Percentiles rank a stretch among this genome's conserved stretches.
Conservation (phyloP, 1,140 invertebrate species). For the Goniozus legneri region DNA sequence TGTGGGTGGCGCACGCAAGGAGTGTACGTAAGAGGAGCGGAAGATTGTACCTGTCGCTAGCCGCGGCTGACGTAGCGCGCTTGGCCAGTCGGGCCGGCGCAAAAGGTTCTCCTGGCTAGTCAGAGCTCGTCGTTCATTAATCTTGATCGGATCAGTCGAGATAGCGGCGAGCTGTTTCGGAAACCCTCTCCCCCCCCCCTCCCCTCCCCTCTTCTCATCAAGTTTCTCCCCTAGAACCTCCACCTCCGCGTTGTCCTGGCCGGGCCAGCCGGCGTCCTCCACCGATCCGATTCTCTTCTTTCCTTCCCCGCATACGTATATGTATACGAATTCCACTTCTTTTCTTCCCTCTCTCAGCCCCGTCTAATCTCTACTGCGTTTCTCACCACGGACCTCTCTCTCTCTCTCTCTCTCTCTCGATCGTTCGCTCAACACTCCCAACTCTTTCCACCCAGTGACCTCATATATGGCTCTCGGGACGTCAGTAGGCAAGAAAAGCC, state of each 20-base stretch:
- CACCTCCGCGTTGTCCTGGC: too few species aligned
- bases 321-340: constrained; percentile 22
- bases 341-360: constrained; percentile 32
- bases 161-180: constrained; percentile 53
- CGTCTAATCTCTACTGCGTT: neutral
- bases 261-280: too few species aligned
- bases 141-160: constrained; percentile 54
- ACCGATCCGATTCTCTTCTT: constrained; percentile 22
- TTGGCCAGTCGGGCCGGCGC: constrained; percentile 40
- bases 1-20: too few species aligned
- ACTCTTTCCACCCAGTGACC: constrained; percentile 32
- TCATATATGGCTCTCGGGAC: too few species aligned
- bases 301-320: constrained; percentile 15
- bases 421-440: too few species aligned
- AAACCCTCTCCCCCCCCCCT: constrained; percentile 39
- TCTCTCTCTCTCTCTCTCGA: constrained; percentile 7
- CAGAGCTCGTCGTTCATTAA: constrained; percentile 51
- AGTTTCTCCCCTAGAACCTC: constrained; percentile 32
- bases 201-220: constrained; percentile 33
- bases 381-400: neutral
- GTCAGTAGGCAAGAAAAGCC: constrained; percentile 37
- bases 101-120: constrained; percentile 46
- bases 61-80: constrained; percentile 34
- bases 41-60: constrained; percentile 44
- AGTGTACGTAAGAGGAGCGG: constrained; percentile 37